These are phyloP conservation scores for Plecturocebus donacophilus DNA, from an alignment of 2,113 vertebrate species.

Conservation along the genomic window DNA sequence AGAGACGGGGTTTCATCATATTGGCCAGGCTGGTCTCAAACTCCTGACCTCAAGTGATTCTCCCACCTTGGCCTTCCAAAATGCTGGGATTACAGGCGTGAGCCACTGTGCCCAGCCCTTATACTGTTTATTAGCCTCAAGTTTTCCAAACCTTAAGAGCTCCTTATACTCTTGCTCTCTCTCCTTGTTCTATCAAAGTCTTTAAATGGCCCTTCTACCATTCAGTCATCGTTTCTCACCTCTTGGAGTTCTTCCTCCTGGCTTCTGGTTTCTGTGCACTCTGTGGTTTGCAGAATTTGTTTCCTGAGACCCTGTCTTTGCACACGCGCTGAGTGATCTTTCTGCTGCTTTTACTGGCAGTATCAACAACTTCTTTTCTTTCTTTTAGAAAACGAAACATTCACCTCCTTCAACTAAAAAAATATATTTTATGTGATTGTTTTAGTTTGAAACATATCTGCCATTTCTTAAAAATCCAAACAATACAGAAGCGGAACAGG, in stretches of 20 bases:
- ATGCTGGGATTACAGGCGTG: background rate
- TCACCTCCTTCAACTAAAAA: background rate
- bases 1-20: background rate
- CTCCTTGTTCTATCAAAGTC: background rate
- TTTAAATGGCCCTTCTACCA: background rate
- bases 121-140: background rate
- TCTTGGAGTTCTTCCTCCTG: background rate
- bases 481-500: background rate
- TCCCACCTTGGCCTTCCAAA: background rate
- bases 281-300: background rate
- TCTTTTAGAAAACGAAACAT: background rate
- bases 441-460: background rate
- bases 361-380: background rate
- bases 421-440: background rate
- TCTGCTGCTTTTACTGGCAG: background rate
- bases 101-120: background rate
- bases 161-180: background rate
- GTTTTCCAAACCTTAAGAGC: background rate
- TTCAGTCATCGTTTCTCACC: background rate
- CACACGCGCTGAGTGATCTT: background rate
- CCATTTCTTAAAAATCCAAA: background rate
- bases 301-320: background rate
- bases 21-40: background rate
- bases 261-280: background rate
- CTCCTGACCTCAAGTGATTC: background rate